Conservation (phyloP, 2,113 vertebrate genomes). For the Megalops atlanticus region DNA sequence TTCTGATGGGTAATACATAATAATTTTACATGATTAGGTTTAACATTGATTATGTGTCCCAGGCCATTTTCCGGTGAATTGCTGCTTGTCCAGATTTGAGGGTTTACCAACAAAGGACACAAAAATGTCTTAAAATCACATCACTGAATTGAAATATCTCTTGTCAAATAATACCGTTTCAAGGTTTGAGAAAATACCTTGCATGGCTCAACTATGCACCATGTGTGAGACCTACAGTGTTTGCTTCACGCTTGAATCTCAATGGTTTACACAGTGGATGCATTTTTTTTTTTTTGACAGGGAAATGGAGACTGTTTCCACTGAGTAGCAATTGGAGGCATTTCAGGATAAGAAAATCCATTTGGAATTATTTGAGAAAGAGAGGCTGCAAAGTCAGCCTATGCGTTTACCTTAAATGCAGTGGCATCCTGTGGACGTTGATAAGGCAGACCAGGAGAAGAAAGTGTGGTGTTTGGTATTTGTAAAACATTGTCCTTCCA, state of each 20-base stretch:
- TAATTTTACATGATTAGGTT: neutral
- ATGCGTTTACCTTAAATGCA: slow-evolving; percentile 54
- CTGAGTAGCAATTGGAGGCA: slow-evolving; percentile 52
- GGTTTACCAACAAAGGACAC: neutral
- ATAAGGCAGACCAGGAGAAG: slow-evolving; percentile 63
- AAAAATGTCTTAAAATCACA: neutral
- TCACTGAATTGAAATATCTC: neutral
- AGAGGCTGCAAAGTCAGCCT: slow-evolving; percentile 33
- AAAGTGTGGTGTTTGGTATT: slow-evolving; percentile 49
- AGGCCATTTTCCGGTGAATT: slow-evolving; percentile 12
- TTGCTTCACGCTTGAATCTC: slow-evolving; percentile 44
- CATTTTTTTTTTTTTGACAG: slow-evolving; percentile 12
- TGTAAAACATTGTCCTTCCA: slow-evolving; percentile 60
- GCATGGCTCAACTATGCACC: slow-evolving; percentile 33
- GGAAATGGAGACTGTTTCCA: too few relatives aligned
- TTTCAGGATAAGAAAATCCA: slow-evolving; percentile 38
- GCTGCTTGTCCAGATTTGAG: neutral
- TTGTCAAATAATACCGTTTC: neutral
- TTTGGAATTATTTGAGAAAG: slow-evolving; percentile 26
- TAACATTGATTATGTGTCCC: neutral
- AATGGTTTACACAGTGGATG: slow-evolving; percentile 41
- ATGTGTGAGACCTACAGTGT: slow-evolving; percentile 41
- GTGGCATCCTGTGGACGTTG: slow-evolving; percentile 57
- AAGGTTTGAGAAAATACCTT: slow-evolving; percentile 17
- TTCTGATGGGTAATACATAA: neutral